These are phyloP conservation scores for Alligator mississippiensis DNA, from an alignment of 2,113 vertebrate genomes.

Conservation along the genomic window DNA sequence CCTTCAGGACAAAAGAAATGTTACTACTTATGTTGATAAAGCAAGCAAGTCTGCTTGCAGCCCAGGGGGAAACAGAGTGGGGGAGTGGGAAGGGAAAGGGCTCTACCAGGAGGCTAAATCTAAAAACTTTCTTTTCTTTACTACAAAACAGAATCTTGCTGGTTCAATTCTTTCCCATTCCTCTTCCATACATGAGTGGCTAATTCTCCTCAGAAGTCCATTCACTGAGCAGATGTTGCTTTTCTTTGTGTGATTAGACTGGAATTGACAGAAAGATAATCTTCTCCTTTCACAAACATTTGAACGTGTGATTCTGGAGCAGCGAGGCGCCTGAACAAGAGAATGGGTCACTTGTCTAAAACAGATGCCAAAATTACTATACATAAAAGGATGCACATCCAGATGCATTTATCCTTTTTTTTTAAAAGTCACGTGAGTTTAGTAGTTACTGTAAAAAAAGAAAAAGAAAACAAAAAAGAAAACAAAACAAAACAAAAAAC, in stretches of 20 bases:
- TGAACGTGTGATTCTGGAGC: background rate
- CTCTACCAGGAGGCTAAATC: conserved; percentile 22
- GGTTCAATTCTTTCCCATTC: conserved; percentile 57
- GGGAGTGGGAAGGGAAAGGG: background rate
- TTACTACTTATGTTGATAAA: fast-evolving
- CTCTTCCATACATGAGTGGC: background rate
- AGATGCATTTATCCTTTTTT: background rate
- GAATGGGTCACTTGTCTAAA: background rate
- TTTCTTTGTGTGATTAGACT: conserved; percentile 59
- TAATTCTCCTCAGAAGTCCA: conserved; percentile 60
- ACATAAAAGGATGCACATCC: fast-evolving
- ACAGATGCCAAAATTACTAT: conserved; percentile 6
- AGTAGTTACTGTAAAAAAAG: background rate
- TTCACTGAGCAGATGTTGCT: conserved; percentile 67
- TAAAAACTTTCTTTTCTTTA: conserved; percentile 27
- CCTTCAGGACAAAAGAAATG: background rate
- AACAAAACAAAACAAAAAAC: too few relatives aligned
- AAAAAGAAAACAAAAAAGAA: too few relatives aligned
- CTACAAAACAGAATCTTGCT: conserved; percentile 57
- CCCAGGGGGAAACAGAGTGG: background rate
- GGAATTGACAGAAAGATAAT: conserved; percentile 45
- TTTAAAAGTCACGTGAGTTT: fast-evolving
- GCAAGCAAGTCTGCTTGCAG: background rate
- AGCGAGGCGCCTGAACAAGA: conserved; percentile 22
- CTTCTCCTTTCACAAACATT: conserved; percentile 26